Evolutionary conservation across 2,113 vertebrate genomes (phyloP).

Genomic region (human): DNA sequence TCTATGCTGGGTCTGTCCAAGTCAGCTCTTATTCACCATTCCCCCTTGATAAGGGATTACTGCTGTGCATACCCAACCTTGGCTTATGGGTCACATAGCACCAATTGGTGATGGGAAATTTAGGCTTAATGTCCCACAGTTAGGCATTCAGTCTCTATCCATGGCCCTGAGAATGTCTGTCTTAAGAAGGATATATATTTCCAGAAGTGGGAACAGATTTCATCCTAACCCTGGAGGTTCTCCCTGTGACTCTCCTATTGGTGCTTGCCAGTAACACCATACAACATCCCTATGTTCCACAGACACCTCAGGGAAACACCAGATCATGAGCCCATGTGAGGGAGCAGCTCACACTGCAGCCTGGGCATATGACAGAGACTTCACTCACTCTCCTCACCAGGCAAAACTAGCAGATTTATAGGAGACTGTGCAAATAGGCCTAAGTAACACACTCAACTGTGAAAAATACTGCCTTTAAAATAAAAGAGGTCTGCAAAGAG

Average conservation of each 20-base stretch:
- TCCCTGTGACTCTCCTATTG: neutral
- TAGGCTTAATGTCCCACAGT: neutral
- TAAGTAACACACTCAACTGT: neutral
- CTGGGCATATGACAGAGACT: neutral
- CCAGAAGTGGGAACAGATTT: neutral
- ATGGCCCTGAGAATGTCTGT: too few species aligned
- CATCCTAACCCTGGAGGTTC: neutral
- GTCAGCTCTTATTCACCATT: neutral
- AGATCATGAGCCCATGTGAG: neutral
- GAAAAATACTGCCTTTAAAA: neutral
- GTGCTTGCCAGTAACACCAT: neutral
- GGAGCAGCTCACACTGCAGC: too few species aligned
- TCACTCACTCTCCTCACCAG: neutral
- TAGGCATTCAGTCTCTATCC: neutral
- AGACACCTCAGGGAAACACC: neutral
- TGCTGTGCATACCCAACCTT: neutral
- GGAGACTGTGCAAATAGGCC: neutral
- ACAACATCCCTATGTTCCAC: fast-evolving
- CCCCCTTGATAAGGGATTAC: neutral
- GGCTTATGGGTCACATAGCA: neutral
- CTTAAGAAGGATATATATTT: neutral
- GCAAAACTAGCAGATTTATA: neutral
- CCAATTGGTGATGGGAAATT: neutral
- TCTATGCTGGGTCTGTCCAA: neutral
- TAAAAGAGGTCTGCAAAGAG: neutral